These are phyloP conservation scores for Aphrophora alni DNA, from an alignment of 2,888 invertebrate genomes.

Conservation along the genomic window DNA sequence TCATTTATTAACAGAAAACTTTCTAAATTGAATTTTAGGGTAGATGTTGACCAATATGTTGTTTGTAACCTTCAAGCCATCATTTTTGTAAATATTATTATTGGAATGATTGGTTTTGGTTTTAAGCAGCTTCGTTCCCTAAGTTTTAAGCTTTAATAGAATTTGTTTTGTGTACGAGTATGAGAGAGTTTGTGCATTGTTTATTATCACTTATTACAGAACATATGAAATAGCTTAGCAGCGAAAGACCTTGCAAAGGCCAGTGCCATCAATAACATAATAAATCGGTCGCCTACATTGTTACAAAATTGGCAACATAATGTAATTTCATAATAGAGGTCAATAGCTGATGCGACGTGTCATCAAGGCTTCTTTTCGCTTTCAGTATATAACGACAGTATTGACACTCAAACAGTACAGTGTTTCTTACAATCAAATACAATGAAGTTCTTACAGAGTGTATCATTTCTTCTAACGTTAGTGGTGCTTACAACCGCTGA, in stretches of 20 bases:
- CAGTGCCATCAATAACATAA: background rate
- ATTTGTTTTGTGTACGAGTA: no score
- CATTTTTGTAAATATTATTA: no score
- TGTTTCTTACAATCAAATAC: background rate
- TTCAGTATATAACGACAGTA: background rate
- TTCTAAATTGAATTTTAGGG: no score
- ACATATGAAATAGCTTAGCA: no score
- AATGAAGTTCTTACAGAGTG: background rate
- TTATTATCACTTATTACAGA: no score
- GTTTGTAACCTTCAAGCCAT: no score
- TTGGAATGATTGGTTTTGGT: no score
- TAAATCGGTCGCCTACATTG: background rate
- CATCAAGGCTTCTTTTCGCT: background rate
- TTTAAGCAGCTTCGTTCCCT: no score
- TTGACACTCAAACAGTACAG: background rate
- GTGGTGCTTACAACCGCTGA: background rate
- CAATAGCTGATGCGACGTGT: background rate
- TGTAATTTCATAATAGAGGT: constrained; percentile 1
- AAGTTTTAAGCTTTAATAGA: no score
- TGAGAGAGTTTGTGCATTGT: no score
- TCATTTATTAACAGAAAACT: no score
- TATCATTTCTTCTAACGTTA: background rate
- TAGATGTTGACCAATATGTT: no score
- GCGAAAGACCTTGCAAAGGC: background rate
- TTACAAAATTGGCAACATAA: background rate